Conservation (phyloP, 2,113 vertebrate species). For the Mustelus asterias region DNA sequence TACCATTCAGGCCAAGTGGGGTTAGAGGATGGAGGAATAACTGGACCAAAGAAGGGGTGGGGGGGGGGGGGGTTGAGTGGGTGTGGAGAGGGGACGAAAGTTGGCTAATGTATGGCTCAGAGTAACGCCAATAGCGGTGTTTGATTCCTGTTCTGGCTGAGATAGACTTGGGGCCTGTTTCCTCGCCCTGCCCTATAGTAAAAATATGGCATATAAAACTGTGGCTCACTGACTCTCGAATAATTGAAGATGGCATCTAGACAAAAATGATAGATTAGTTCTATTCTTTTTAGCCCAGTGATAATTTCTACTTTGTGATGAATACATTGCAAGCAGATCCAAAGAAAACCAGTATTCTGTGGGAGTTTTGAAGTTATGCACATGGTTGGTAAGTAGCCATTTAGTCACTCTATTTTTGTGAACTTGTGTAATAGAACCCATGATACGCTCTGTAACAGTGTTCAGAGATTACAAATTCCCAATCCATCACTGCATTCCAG, state of each 20-base stretch:
- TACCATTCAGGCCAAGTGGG: background rate
- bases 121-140: background rate
- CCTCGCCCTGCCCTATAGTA: background rate
- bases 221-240: background rate
- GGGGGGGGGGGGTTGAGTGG: background rate
- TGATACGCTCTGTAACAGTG: background rate
- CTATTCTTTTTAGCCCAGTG: background rate
- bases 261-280: background rate
- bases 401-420: background rate
- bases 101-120: background rate
- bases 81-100: background rate
- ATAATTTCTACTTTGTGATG: background rate
- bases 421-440: background rate
- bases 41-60: background rate
- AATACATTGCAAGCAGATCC: background rate
- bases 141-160: background rate
- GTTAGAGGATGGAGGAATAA: background rate
- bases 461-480: constrained; percentile 6
- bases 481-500: background rate
- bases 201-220: background rate
- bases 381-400: background rate
- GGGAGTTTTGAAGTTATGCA: background rate
- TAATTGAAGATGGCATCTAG: background rate
- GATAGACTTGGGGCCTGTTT: background rate
- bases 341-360: background rate